Evolutionary conservation across 2,113 vertebrate species (phyloP), one percentile per base, ranked within the genome.

Genomic region (Motacilla alba): DNA sequence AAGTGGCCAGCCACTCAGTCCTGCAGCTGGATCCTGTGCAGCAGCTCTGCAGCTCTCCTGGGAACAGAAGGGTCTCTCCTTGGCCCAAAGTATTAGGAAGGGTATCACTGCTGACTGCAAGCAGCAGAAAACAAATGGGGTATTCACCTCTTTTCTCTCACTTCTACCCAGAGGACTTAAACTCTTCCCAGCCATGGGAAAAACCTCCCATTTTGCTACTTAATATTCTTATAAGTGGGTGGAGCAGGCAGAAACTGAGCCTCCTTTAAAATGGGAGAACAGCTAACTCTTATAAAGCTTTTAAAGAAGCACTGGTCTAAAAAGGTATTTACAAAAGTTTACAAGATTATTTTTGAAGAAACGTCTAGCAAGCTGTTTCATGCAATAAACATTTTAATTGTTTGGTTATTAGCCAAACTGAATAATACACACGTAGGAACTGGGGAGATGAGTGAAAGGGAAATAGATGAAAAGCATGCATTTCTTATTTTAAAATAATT

Each of bases 111-210:
- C 59, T n/a, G 37, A 56, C 23, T 8, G 11, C 68, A 52, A 56
- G 26, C 0, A 0, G 33, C 30, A 66, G 43, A 33, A 44, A 78
- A 70, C 1, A 1, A 72, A 41, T 4, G 23, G 26, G 39, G 15
- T 11, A n/a, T 23, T 63, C 2, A 7, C 28, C 37, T 43, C 50
- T 41, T 52, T 31, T 52, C 73, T 78, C 31, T 23, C 75, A 66
- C 31, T 53, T 47, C 28, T 31, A 87, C n/a, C 3, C 18, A 82
- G 19, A 10, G 19, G 77, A 56, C 50, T 52, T 47, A 80, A 69
- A 58, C 12, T 60, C 62, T 49, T 56, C 55, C 53, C 24, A 68
- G 52, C 3, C 49, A 56, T 1, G 13, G 14, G 17, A 5, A 60
- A 89, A 78, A 63, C 6, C 19, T 22, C 17, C 26, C 20, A 13